Evolutionary conservation across 2,797 vertebrate species (phyloP), one percentile per base, ranked within the genome.

Genomic region (Discoglossus pictus): DNA sequence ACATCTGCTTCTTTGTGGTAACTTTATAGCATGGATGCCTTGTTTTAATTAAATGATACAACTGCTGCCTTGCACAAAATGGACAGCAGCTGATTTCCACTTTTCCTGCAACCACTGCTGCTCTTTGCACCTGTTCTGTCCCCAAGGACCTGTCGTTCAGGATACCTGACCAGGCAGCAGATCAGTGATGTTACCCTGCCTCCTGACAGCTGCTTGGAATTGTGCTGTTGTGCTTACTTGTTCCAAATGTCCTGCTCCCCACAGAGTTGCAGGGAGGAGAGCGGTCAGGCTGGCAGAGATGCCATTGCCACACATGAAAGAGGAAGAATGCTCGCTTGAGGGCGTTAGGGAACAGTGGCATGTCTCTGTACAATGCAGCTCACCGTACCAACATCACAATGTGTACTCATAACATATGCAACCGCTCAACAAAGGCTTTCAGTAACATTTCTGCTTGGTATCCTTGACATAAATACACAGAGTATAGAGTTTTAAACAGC

Each of bases 231-330:
- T 59, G 65, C 52, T 59, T 44, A 67, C 9, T 36, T 40, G 18
- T 36, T 50, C 12, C 12, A 20, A 59, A 59, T 50, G 12, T 39
- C 38, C 15, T 16, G 16, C 25, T 24, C 46, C 54, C 65, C 38
- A 21, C 23, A 51, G 65, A 50, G 44, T 16, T 35, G 23, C 8
- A 42, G 44, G 18, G 65, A 51, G 36, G 54, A 59, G 44, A 67
- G 23, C 20, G 46, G 44, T 66, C 63, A 58, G 38, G 11, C 34
- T 50, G 54, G 12, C 44, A 48, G 53, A 39, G 43, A 21, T 59
- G 64, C 64, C 44, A 34, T 53, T 42, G 64, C 50, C 53, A 48
- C 21, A 34, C 44, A 66, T 50, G 44, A 67, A 59, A 51, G 65
- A 66, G 16, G 15, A 13, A 2, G 9, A 20, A 34, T 43, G 36